phyloP scores from a whole-genome alignment of 2,888 invertebrate species.

The Amblyteles armatorius region DNA sequence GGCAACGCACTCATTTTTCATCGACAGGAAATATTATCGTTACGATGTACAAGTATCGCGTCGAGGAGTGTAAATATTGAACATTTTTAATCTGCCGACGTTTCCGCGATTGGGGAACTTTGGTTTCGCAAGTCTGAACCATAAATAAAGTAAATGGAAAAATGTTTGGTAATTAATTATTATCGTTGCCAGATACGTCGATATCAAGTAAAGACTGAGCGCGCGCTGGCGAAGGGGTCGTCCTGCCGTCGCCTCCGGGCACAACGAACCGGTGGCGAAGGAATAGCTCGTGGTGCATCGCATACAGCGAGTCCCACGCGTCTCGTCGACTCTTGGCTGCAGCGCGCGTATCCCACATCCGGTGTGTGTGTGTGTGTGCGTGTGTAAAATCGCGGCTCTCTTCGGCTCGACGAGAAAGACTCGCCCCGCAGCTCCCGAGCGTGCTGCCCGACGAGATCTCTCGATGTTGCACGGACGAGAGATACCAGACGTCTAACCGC shows the following conservation, averaged over 20 bases:
- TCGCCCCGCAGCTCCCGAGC: background rate
- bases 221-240: constrained; percentile 35
- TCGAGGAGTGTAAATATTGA: no score
- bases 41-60: no score
- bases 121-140: no score
- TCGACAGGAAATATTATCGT: no score
- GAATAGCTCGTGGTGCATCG: constrained; percentile 49
- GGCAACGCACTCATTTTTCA: no score
- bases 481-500: background rate
- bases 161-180: background rate
- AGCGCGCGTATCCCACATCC: constrained; percentile 77
- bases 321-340: constrained; percentile 55
- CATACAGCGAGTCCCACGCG: constrained; percentile 67
- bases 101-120: constrained; percentile 54
- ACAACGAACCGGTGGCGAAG: constrained; percentile 61
- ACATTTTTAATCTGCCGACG: constrained; percentile 43
- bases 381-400: background rate
- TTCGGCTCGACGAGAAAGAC: constrained; percentile 4
- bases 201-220: constrained; percentile 36
- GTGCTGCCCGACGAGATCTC: background rate
- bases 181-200: background rate
- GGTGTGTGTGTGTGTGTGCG: constrained; percentile 71
- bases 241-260: constrained; percentile 54
- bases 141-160: background rate
- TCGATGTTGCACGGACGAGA: constrained; percentile 1